Evolutionary conservation across 64 coral and sea anemone species (phyloP).

Genomic region (Hydrozoanthus tunicans): DNA sequence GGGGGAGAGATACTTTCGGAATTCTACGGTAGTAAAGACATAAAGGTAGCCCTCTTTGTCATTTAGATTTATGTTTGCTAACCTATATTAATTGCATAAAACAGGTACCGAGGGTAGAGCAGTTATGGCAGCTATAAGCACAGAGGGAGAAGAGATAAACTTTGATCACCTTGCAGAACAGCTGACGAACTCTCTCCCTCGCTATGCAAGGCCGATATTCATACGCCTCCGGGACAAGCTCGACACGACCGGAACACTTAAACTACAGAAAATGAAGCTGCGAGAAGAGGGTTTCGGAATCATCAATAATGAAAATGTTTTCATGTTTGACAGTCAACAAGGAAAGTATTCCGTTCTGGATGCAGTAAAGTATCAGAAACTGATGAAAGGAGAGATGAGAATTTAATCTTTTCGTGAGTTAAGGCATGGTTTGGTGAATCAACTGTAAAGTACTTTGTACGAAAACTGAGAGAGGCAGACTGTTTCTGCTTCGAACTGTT

Average conservation of each 20-base stretch:
- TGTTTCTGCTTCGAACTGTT: no score
- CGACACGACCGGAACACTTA: slow-evolving; percentile 36
- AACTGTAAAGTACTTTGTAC: no score
- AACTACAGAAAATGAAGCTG: slow-evolving; percentile 47
- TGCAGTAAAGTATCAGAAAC: background rate
- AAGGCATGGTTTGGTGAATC: no score
- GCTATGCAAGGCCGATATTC: slow-evolving; percentile 41
- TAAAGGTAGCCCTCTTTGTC: background rate
- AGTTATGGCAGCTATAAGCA: slow-evolving; percentile 40
- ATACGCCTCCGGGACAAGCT: background rate
- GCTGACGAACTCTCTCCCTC: background rate
- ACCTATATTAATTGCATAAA: no score
- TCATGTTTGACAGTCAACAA: background rate
- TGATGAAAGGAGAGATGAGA: slow-evolving; percentile 8
- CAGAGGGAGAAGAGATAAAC: background rate
- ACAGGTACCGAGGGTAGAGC: slow-evolving; percentile 33
- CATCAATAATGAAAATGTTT: background rate
- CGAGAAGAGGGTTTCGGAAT: slow-evolving; percentile 25
- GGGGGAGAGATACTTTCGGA: no score
- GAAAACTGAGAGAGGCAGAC: no score
- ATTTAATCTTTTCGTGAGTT: background rate
- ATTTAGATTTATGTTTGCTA: background rate
- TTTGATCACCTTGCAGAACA: slow-evolving; percentile 12
- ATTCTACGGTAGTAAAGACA: background rate
- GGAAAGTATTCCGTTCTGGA: slow-evolving; percentile 22